Evolutionary conservation across 2,113 vertebrate species (phyloP).

Genomic region (Sterrhoptilus dennistouni): DNA sequence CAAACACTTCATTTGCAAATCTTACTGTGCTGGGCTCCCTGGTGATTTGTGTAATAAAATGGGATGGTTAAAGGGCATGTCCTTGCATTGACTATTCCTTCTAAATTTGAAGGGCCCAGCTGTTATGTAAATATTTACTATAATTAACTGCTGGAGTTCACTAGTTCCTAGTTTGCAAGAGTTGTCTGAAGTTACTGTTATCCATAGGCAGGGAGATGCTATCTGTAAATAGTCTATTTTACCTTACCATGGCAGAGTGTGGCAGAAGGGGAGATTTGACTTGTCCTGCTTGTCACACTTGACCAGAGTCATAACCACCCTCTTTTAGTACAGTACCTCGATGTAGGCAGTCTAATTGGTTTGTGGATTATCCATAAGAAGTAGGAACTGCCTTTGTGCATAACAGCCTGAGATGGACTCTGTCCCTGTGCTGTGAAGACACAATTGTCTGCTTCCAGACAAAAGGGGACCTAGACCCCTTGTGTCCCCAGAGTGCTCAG

Average conservation of each 20-base stretch:
- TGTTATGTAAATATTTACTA: conserved; percentile 80
- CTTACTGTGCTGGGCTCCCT: conserved; percentile 71
- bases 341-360: not conserved
- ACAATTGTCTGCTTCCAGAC: not conserved
- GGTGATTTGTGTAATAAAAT: conserved; percentile 76
- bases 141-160: conserved; percentile 78
- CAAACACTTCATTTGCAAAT: conserved; percentile 82
- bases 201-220: not conserved
- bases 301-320: not conserved
- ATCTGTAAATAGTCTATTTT: not conserved
- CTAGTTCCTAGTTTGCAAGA: conserved; percentile 65
- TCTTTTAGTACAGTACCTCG: not conserved
- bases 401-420: not conserved
- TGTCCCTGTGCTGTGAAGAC: not conserved
- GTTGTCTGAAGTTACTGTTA: conserved; percentile 47
- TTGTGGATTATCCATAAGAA: not conserved
- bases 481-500: not conserved
- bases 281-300: not conserved
- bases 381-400: not conserved
- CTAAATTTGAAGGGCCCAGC: conserved; percentile 68
- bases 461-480: rapidly evolving
- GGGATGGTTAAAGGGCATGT: conserved; percentile 79
- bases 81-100: conserved; percentile 79
- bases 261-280: not conserved
- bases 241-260: not conserved